phyloP scores from a whole-genome alignment of 2,113 vertebrate genomes.

The Equus przewalskii region DNA sequence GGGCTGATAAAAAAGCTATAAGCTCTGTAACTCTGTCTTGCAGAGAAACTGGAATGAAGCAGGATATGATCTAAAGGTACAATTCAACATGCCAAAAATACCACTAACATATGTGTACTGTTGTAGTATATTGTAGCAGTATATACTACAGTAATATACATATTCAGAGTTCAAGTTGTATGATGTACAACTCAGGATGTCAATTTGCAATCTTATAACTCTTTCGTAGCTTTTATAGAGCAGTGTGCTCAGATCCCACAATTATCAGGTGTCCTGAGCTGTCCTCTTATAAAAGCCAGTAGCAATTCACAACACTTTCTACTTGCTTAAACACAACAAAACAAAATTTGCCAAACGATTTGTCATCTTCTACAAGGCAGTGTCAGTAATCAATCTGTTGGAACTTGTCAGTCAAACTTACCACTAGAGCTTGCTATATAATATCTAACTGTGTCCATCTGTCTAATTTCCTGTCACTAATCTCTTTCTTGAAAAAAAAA shows the following conservation, averaged over 20 bases:
- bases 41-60: conserved; percentile 22
- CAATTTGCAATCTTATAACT: not conserved
- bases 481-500: not conserved
- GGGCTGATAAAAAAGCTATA: not conserved
- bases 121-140: not conserved
- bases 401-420: conserved; percentile 27
- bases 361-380: not conserved
- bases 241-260: not conserved
- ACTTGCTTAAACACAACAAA: not conserved
- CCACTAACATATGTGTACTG: not conserved
- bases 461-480: conserved; percentile 46
- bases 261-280: not conserved
- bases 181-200: not conserved
- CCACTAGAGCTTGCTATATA: conserved; percentile 47
- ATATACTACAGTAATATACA: not conserved
- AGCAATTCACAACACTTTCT: not conserved
- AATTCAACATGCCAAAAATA: conserved; percentile 70
- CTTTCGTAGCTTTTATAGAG: not conserved
- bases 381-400: conserved; percentile 11
- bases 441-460: conserved; percentile 66
- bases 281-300: conserved; percentile 52
- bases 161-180: not conserved
- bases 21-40: not conserved
- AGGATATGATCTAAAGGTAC: conserved; percentile 53
- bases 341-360: conserved; percentile 31